Conservation (phyloP, 2,888 invertebrate genomes). For the Ametastegia equiseti region DNA sequence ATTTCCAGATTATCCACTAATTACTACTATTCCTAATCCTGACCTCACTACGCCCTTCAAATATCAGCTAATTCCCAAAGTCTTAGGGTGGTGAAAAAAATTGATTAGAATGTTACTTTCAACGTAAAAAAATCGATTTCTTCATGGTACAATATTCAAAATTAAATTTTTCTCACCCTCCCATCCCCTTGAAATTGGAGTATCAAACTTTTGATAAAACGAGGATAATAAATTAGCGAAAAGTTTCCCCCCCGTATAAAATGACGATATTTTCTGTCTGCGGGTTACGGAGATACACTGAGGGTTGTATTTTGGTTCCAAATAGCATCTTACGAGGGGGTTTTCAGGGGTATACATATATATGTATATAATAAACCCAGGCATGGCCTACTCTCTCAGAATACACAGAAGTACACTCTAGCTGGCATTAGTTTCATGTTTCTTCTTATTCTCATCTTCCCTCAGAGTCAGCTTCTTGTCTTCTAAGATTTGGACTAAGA, state of each 20-base stretch:
- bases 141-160: not conserved
- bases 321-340: slow-evolving; percentile 9
- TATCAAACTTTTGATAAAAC: not conserved
- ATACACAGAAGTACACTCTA: slow-evolving; percentile 39
- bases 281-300: not conserved
- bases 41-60: not conserved
- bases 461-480: not conserved
- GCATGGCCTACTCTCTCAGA: not conserved
- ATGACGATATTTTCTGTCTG: not conserved
- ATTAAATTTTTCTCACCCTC: not conserved
- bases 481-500: not conserved
- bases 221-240: not conserved
- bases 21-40: not conserved
- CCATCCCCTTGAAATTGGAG: not conserved
- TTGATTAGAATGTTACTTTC: not conserved
- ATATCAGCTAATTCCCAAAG: not conserved
- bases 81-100: not conserved
- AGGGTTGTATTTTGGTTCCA: slow-evolving; percentile 4
- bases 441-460: too few relatives aligned
- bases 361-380: not conserved
- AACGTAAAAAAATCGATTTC: not conserved
- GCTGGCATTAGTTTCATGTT: slow-evolving; percentile 31
- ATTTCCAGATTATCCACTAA: slow-evolving; percentile 6
- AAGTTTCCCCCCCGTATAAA: not conserved
- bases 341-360: too few relatives aligned